phyloP scores from a whole-genome alignment of 2,797 vertebrate species.

The Eulemur coronatus region DNA sequence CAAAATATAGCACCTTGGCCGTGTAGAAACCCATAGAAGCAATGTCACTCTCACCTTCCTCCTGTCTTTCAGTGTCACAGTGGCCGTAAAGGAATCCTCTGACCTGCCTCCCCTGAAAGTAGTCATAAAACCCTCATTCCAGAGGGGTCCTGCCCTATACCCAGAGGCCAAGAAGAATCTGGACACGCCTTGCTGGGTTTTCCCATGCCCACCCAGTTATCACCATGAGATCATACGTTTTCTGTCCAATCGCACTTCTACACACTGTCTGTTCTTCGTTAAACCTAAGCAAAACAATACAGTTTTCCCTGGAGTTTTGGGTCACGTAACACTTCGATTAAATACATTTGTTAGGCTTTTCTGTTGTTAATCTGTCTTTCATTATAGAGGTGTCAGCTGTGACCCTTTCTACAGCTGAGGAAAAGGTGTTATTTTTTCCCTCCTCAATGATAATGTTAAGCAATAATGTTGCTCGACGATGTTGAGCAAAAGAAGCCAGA shows the following conservation, averaged over 20 bases:
- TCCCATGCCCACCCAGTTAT: not conserved
- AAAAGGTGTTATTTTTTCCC: not conserved
- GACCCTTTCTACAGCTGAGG: not conserved
- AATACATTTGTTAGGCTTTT: too few species aligned
- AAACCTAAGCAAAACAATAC: not conserved
- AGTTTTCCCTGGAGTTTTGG: not conserved
- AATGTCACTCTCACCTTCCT: not conserved
- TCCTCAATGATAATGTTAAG: not conserved
- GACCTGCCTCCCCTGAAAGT: not conserved
- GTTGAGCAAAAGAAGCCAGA: not conserved
- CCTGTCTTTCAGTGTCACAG: not conserved
- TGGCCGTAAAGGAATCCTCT: not conserved
- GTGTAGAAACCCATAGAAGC: not conserved
- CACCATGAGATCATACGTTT: not conserved
- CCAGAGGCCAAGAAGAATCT: not conserved
- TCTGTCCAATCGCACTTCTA: not conserved
- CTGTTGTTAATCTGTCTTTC: too few species aligned
- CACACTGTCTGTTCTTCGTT: not conserved
- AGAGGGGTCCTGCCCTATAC: not conserved
- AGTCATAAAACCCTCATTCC: not conserved
- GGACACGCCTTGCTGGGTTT: not conserved
- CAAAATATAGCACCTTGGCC: not conserved
- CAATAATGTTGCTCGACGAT: not conserved
- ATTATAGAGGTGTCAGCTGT: too few species aligned
- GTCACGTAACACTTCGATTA: not conserved